These are phyloP conservation scores for Rousettus madagascariensis DNA, from an alignment of 2,797 vertebrate species.

Conservation along the genomic window DNA sequence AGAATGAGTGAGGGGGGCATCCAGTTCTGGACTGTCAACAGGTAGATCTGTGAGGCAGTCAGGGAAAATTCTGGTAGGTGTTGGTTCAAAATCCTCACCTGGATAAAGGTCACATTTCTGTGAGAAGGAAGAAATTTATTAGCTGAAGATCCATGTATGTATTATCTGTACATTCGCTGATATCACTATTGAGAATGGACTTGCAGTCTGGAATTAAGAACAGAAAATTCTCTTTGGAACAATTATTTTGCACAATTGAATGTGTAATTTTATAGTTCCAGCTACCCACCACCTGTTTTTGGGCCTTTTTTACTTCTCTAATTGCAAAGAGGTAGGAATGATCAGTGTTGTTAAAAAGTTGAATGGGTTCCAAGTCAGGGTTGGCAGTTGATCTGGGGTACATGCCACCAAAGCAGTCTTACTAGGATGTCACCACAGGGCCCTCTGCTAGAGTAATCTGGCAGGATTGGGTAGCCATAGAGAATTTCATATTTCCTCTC, in stretches of 20 bases:
- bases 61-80: accelerated
- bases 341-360: too few species aligned
- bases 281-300: conserved; percentile 89
- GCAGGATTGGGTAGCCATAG: conserved; percentile 83
- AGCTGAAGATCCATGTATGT: not conserved
- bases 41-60: conserved; percentile 67
- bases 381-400: too few species aligned
- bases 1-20: conserved; percentile 67
- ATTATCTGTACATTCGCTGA: conserved; percentile 68
- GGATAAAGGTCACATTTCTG: conserved; percentile 64
- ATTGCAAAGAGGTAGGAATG: too few species aligned
- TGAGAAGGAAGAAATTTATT: not conserved
- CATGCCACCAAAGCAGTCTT: too few species aligned
- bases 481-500: conserved; percentile 64
- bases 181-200: conserved; percentile 67
- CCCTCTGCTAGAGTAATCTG: conserved; percentile 64
- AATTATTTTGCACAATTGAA: conserved; percentile 88
- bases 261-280: conserved; percentile 87
- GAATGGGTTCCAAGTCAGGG: too few species aligned
- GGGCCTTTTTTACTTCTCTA: too few species aligned
- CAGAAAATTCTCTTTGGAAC: conserved; percentile 86
- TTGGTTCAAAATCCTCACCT: not conserved
- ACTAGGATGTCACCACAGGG: too few species aligned
- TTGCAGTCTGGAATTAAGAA: conserved; percentile 86
- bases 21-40: conserved; percentile 69